A percentile compares a stretch with the other conserved stretches of the same genome.
phyloP scores from a whole-genome alignment of 53 echinoderm and acorn worm genomes.

The Astropecten irregularis region DNA sequence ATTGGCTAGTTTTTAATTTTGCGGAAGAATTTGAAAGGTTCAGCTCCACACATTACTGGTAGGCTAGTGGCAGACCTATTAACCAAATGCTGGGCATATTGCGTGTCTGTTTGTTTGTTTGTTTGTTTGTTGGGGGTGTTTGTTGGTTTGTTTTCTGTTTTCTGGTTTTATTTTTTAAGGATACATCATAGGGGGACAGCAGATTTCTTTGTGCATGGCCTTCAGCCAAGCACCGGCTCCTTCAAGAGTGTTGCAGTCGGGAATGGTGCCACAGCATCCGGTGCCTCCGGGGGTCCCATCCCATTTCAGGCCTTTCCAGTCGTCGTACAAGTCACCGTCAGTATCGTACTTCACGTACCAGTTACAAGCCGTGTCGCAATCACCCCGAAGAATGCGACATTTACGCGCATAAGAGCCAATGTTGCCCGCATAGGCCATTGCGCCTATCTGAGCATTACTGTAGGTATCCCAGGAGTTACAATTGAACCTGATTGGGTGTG shows the following conservation, averaged over 20 bases:
- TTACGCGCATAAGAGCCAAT: not conserved
- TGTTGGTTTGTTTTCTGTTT: no score
- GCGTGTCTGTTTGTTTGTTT: no score
- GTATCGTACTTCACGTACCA: not conserved
- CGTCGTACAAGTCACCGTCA: no score
- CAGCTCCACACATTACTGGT: no score
- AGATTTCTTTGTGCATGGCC: not conserved
- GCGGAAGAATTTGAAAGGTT: no score
- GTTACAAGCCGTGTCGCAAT: not conserved
- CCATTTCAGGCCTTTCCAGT: not conserved
- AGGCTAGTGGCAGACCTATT: no score
- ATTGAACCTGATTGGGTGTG: no score
- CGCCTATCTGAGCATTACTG: not conserved
- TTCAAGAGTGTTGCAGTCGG: not conserved
- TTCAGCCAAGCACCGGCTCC: constrained; percentile 10
- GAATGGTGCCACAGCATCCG: not conserved
- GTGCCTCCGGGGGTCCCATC: not conserved
- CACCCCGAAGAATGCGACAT: not conserved
- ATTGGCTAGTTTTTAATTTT: no score
- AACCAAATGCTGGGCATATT: no score
- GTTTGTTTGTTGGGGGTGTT: no score
- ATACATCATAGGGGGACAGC: no score
- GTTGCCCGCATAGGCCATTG: not conserved
- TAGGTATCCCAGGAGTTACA: not conserved
- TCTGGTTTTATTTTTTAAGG: no score